Evolutionary conservation across 2,797 vertebrate species (phyloP), one percentile per base, ranked within the genome.

Genomic region (Trematomus bernacchii): DNA sequence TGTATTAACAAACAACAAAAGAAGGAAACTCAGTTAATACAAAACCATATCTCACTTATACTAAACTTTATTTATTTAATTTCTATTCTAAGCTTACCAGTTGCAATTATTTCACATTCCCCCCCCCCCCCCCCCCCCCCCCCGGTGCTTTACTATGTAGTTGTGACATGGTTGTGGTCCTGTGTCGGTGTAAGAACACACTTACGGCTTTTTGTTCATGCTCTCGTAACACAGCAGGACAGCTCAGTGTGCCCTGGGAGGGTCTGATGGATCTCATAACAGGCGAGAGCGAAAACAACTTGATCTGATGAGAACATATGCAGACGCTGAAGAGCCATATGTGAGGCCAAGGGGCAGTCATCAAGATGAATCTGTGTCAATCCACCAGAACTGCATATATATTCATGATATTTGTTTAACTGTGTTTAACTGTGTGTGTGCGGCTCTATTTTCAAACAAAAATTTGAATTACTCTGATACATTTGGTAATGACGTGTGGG

Each of bases 291-390:
- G 69, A 60, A 75, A 76, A 37, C 52, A 27, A 44, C 60, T 71
- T 58, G 42, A 77, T 89, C 62, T 72, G 59, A 87, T 48, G 71
- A 83, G 77, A 81, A 73, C 83, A 89, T 86, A 78, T 87, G 82
- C 74, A 66, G 54, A 66, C 8, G 54, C 54, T 18, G 6, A 42
- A 60, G 74, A 84, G 60, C 65, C 88, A 89, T 86, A 80, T 85
- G 89, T 76, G 63, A 9, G 18, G 55, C 85, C 83, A 53, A 4
- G 51, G 74, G 86, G 40, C 57, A 66, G 61, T 19, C 51, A 62
- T 84, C 78, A 55, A 23, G 86, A 66, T 48, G 3, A 63, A 83
- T 82, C 70, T 71, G 75, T 69, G 70, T 84, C 80, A 81, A 10
- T 84, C 55, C 37, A 6, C 13, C 1, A n/a, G 18, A 71, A 16